Evolutionary conservation across 2,888 invertebrate species (phyloP).

Genomic region (Acronicta leporina): DNA sequence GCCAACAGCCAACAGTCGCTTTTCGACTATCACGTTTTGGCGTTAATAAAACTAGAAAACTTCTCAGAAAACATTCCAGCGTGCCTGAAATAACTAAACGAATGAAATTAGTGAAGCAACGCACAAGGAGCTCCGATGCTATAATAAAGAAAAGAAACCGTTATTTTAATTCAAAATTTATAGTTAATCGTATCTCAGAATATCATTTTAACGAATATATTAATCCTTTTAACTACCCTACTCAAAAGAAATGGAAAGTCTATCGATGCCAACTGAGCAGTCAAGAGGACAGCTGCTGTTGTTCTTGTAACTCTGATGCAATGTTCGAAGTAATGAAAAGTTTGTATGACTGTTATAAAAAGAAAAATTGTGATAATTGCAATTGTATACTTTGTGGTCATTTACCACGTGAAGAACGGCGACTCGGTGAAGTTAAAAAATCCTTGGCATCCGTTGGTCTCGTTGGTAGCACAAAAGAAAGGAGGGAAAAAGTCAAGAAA

Average conservation of each 20-base stretch:
- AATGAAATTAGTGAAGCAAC: constrained; percentile 8
- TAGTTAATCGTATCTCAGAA: constrained; percentile 29
- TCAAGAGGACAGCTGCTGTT: constrained; percentile 64
- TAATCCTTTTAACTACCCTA: constrained; percentile 25
- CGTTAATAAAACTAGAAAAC: not conserved
- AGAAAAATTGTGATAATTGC: constrained; percentile 76
- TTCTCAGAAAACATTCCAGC: constrained; percentile 27
- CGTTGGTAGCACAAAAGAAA: constrained; percentile 13
- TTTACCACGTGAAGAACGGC: constrained; percentile 44
- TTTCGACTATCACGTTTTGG: constrained; percentile 23
- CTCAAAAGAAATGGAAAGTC: constrained; percentile 43
- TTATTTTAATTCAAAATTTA: constrained; percentile 15
- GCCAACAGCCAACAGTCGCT: constrained; percentile 20
- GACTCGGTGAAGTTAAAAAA: constrained; percentile 20
- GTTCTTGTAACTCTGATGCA: constrained; percentile 73
- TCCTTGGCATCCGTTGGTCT: constrained; percentile 25
- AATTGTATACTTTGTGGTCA: constrained; percentile 77
- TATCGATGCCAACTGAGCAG: constrained; percentile 61
- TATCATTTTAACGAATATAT: constrained; percentile 11
- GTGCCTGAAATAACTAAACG: constrained; percentile 22
- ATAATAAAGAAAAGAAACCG: constrained; percentile 6
- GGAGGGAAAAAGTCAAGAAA: constrained; percentile 20
- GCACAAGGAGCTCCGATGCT: constrained; percentile 18
- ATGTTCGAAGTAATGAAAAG: constrained; percentile 84
- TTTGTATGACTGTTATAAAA: constrained; percentile 80